Conservation (phyloP, 2,113 vertebrate genomes). For the Austrofundulus limnaeus region DNA sequence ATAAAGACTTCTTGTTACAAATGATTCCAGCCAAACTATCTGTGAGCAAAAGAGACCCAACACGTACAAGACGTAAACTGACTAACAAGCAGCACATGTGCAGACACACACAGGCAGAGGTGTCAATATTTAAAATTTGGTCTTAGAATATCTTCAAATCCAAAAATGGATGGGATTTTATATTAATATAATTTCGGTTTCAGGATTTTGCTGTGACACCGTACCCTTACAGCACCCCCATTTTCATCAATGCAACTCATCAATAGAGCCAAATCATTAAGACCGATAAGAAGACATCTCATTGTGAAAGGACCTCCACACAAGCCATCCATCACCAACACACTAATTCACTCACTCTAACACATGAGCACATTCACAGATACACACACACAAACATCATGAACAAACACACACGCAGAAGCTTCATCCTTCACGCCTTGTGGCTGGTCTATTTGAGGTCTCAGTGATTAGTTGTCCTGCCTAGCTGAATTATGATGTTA, state of each 20-base stretch:
- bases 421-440: slow-evolving; percentile 67
- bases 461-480: slow-evolving; percentile 77
- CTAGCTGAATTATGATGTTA: slow-evolving; percentile 77
- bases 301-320: slow-evolving; percentile 68
- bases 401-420: slow-evolving; percentile 34
- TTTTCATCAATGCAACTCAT: slow-evolving; percentile 60
- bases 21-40: slow-evolving; percentile 21
- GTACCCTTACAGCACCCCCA: slow-evolving; percentile 36
- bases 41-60: slow-evolving; percentile 24
- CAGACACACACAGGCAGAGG: slow-evolving; percentile 11
- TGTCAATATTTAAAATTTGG: slow-evolving; percentile 1
- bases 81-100: slow-evolving; percentile 11
- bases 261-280: slow-evolving; percentile 68
- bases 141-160: slow-evolving; percentile 10
- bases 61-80: slow-evolving; percentile 1
- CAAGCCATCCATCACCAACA: slow-evolving; percentile 59
- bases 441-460: slow-evolving; percentile 72
- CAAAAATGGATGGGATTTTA: slow-evolving; percentile 20
- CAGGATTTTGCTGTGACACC: slow-evolving; percentile 29
- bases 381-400: slow-evolving; percentile 14
- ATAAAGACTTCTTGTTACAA: slow-evolving; percentile 48
- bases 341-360: slow-evolving; percentile 22
- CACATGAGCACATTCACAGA: slow-evolving; percentile 11
- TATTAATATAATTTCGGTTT: slow-evolving; percentile 27
- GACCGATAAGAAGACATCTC: slow-evolving; percentile 73